Conservation (phyloP, 1,140 invertebrate species). For the Lamellibrachia luymesi region DNA sequence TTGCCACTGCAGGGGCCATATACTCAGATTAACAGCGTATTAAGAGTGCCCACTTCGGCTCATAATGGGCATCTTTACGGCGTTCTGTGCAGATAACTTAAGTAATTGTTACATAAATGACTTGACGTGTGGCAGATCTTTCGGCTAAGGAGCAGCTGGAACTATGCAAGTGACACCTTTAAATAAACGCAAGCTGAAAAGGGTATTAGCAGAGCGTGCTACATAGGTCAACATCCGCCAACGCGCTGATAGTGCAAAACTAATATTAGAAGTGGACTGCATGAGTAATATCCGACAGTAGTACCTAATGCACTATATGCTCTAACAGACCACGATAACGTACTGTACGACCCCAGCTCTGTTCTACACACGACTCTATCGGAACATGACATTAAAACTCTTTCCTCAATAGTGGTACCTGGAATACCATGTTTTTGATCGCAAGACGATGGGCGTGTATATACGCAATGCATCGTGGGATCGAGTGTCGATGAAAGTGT, state of each 20-base stretch:
- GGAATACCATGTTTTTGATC: too few species aligned
- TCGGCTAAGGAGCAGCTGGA: not conserved
- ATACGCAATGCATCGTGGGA: too few species aligned
- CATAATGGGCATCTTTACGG: not conserved
- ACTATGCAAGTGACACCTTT: not conserved
- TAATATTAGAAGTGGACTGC: not conserved
- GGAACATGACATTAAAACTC: too few species aligned
- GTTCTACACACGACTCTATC: too few species aligned
- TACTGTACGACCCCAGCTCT: not conserved
- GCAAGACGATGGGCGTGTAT: too few species aligned
- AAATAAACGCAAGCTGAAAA: not conserved
- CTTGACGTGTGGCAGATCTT: not conserved
- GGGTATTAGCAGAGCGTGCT: not conserved
- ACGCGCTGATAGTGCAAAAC: not conserved
- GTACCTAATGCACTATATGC: not conserved
- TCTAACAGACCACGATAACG: not conserved
- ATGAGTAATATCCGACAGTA: not conserved
- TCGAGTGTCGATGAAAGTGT: too few species aligned
- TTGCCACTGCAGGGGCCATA: not conserved
- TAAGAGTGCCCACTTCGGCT: not conserved
- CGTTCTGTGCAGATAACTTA: not conserved
- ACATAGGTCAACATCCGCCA: not conserved
- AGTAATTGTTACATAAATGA: slow-evolving; percentile 6
- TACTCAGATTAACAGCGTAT: not conserved
- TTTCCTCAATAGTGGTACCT: too few species aligned